Conservation (phyloP, 2,888 invertebrate species). For the Sylvicola fuscatus region DNA sequence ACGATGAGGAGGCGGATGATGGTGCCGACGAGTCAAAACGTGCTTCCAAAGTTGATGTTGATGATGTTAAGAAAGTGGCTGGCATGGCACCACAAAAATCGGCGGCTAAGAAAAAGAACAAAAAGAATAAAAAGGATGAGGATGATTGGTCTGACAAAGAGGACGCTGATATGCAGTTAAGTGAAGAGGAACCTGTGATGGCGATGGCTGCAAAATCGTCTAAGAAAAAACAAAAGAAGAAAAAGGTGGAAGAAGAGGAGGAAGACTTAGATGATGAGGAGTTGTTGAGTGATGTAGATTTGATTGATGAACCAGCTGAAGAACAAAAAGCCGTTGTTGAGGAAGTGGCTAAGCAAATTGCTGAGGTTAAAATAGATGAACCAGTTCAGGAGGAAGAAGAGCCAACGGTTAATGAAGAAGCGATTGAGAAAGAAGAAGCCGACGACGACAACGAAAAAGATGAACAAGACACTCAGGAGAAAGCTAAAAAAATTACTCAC, state of each 20-base stretch:
- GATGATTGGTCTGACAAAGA: conserved; percentile 18
- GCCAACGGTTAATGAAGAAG: conserved; percentile 23
- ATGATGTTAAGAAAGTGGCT: conserved; percentile 12
- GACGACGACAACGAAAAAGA: conserved; percentile 20
- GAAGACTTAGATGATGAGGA: background rate
- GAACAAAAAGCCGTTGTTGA: conserved; percentile 7
- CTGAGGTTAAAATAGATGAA: no score
- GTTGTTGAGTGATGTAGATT: conserved; percentile 3
- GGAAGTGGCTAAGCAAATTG: conserved; percentile 1
- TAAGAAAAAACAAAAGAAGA: conserved; percentile 19
- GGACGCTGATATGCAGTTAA: conserved; percentile 4
- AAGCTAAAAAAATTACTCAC: conserved; percentile 62
- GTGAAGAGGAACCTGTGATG: conserved; percentile 8
- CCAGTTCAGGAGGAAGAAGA: conserved; percentile 14
- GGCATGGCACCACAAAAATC: conserved; percentile 15
- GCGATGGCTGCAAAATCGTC: background rate
- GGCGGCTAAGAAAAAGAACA: conserved; percentile 26
- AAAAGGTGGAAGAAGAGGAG: conserved; percentile 10
- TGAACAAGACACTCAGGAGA: conserved; percentile 11
- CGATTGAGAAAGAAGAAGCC: conserved; percentile 27
- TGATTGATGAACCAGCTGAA: conserved; percentile 5
- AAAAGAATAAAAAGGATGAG: conserved; percentile 22
- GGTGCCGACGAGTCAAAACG: conserved; percentile 15
- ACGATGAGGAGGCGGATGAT: conserved; percentile 16
- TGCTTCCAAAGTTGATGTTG: conserved; percentile 4